Evolutionary conservation across 2,113 vertebrate genomes (phyloP), one percentile per base, ranked within the genome.

Genomic region (Brachionichthys hirsutus): DNA sequence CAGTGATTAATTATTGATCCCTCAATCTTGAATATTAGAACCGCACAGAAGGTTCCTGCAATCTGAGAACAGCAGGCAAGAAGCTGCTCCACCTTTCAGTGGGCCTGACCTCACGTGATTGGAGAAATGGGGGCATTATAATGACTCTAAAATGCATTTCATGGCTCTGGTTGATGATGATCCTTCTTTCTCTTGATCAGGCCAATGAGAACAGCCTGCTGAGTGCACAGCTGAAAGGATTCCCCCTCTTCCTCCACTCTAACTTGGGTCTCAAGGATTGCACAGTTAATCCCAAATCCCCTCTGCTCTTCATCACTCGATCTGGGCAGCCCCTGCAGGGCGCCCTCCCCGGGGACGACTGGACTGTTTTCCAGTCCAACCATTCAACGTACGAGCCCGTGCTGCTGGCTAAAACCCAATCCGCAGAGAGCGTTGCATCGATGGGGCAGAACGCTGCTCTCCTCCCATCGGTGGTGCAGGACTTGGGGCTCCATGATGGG

Each of bases 181-280:
- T 73, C 52, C 70, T 41, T 82, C 16, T 79, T 36, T 64, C 34
- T 63, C 52, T 75, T 50, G 16, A 71, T 46, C 72, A 98, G 95
- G 97, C 97, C 78, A 99, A 99, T 0, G 96, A 99, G 88, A 98
- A 99, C 92, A 99, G 97, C 83, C 90, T 99, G 73, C 91, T 98
- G 78, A 99, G 95, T 0, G 97, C 97, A 0, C 97, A 99, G 88
- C 94, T 99, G 80, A 99, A 99, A 85, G 97, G 97, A 65, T 99
- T 99, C 80, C 97, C 97, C 1, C 93, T 99, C 61, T 98, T 95
- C 73, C 94, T 99, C 18, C 97, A 97, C 85, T 98, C 96, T 2
- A 97, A 98, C 88, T 89, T 98, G 89, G 95, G 94, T 0, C 91
- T 99, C 76, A 98, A 96, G 86, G 97, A 98, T 91, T 98, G 96